phyloP scores from a whole-genome alignment of 2,888 invertebrate genomes.

The Smittia sp. region DNA sequence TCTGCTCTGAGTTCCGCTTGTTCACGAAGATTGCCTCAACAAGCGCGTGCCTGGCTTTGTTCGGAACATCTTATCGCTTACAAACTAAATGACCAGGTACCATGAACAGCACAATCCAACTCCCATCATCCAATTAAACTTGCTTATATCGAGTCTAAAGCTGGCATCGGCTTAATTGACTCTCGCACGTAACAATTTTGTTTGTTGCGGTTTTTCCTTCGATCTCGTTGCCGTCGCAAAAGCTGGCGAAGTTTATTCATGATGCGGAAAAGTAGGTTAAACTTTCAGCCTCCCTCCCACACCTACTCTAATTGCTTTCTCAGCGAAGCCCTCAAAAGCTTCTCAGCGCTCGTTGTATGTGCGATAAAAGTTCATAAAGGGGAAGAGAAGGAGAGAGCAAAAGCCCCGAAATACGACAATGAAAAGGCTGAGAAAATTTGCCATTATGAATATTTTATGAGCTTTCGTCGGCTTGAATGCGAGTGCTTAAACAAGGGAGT shows the following conservation, averaged over 20 bases:
- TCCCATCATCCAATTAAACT: constrained; percentile 1
- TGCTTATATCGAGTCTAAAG: constrained; percentile 1
- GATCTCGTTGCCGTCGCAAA: no score
- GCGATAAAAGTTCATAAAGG: constrained; percentile 19
- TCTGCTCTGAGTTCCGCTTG: no score
- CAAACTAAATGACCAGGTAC: no score
- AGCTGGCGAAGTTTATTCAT: no score
- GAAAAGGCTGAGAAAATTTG: constrained; percentile 24
- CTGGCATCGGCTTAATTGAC: constrained; percentile 34
- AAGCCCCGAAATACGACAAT: neutral
- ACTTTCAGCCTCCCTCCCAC: neutral
- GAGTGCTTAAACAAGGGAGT: neutral
- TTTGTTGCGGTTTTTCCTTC: neutral
- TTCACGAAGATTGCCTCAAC: neutral
- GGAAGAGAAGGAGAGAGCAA: neutral
- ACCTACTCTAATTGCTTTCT: constrained; percentile 8
- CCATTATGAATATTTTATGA: constrained; percentile 34
- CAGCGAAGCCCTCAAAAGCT: constrained; percentile 1
- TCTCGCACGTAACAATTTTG: constrained; percentile 5
- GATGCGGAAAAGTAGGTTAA: constrained; percentile 30
- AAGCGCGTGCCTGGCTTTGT: neutral
- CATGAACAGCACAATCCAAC: no score
- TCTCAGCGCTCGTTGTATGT: neutral
- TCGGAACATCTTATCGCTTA: no score
- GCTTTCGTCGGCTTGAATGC: neutral